phyloP scores from a whole-genome alignment of 2,797 vertebrate genomes.

The Siniperca undulata region DNA sequence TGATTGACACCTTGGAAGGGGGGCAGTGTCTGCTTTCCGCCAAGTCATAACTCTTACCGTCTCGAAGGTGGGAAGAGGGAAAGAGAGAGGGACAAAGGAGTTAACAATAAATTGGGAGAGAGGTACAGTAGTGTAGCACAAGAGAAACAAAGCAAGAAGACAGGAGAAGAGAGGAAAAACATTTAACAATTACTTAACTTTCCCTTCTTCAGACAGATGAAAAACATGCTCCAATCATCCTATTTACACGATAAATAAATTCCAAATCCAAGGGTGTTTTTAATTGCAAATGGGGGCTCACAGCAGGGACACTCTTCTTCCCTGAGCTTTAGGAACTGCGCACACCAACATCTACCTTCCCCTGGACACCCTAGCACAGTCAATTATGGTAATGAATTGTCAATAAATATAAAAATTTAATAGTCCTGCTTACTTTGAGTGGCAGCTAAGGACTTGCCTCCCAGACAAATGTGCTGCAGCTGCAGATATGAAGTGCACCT shows the following conservation, averaged over 20 bases:
- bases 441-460: slow-evolving; percentile 97
- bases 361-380: slow-evolving; percentile 91
- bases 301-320: slow-evolving; percentile 86
- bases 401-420: slow-evolving; percentile 99
- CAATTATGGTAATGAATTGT: slow-evolving; percentile 99
- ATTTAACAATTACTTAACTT: slow-evolving; percentile 78
- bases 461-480: slow-evolving; percentile 96
- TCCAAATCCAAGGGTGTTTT: slow-evolving; percentile 90
- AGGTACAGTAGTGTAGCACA: slow-evolving; percentile 16
- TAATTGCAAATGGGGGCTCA: slow-evolving; percentile 96
- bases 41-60: slow-evolving; percentile 89
- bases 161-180: slow-evolving; percentile 3
- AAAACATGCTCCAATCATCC: slow-evolving; percentile 90
- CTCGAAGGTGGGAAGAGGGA: slow-evolving; percentile 76
- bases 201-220: slow-evolving; percentile 31
- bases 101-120: slow-evolving; percentile 38
- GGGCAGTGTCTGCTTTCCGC: slow-evolving; percentile 84
- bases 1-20: slow-evolving; percentile 92
- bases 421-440: slow-evolving; percentile 93
- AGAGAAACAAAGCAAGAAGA: slow-evolving; percentile 3
- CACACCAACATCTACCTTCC: slow-evolving; percentile 79
- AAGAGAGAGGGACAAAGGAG: slow-evolving; percentile 62
- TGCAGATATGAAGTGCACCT: slow-evolving; percentile 94
- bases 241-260: slow-evolving; percentile 94
- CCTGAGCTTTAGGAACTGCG: slow-evolving; percentile 89